Base-by-base conservation (phyloP, 2,888 invertebrate species). In the Lasioglossum marginatum region DNA sequence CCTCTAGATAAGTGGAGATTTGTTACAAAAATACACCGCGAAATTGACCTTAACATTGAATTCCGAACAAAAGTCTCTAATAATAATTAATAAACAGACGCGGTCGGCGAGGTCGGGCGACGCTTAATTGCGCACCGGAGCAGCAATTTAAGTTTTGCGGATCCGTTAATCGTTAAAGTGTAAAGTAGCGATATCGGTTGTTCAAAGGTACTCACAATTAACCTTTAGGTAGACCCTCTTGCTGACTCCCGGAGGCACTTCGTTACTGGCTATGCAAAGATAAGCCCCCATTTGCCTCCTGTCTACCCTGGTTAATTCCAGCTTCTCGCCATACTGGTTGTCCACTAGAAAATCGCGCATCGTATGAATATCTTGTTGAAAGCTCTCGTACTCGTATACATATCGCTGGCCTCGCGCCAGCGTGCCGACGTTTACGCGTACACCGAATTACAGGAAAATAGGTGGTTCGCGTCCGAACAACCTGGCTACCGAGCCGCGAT, bases 261-360 rank as follows among this genome's bases (percentile, higher is more conserved):
- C 97, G 93, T 97, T 97, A 89, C 96, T 96, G 3, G 97, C 97
- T 91, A 97, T 97, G 95, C 97, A 97, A 91, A 97, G 96, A 94
- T 97, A 97, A 48, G 97, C 96, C 34, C 97, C 97, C 96, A 97
- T 97, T 95, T 97, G 97, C 85, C 96, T 96, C 31, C 97, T 95
- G 91, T 97, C 97, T 84, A 97, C 97, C 92, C 96, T 96, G 85
- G 96, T 96, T 87, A 97, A 96, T 92, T 97, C 96, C 87, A 97
- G 95, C 83, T 96, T 96, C 88, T 97, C 97, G 5, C 97, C 97
- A 94, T 96, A 96, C 93, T 96, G 96, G 94, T 96, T 96, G 93
- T 97, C 96, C 92, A 96, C 97, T 97, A 96, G 85, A 92, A 93
- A 93, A 88, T 85, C 88, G 86, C 88, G 89, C 90, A 87, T 92